Conservation (phyloP, 2,113 vertebrate genomes). For the Cisticola juncidis region DNA sequence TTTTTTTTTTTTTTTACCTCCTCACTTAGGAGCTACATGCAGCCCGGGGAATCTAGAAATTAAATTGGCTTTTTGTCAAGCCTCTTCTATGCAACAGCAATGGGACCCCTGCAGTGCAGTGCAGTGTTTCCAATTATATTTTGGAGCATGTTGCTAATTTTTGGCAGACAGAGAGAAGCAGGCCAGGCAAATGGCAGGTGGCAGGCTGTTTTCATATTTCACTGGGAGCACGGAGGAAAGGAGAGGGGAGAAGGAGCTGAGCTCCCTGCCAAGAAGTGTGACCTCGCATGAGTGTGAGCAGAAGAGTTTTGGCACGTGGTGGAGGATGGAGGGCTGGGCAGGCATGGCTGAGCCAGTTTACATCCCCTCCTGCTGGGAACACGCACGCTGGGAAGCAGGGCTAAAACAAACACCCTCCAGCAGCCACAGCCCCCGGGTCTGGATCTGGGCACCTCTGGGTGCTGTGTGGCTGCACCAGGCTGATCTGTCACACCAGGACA, state of each 20-base stretch:
- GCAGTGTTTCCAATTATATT: conserved; percentile 67
- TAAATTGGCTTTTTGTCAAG: conserved; percentile 60
- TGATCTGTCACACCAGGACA: fast-evolving
- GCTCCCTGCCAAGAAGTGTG: conserved; percentile 14
- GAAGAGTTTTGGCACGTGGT: background rate
- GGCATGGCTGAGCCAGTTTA: background rate
- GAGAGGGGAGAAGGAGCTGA: background rate
- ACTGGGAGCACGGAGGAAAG: conserved; percentile 10
- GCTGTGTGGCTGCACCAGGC: fast-evolving
- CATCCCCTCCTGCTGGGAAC: background rate
- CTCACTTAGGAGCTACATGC: conserved; percentile 8
- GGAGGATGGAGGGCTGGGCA: background rate
- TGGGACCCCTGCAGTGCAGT: conserved; percentile 37
- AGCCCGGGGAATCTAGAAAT: conserved; percentile 47
- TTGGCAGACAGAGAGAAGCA: conserved; percentile 41
- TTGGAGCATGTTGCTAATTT: conserved; percentile 56
- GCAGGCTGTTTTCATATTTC: conserved; percentile 54
- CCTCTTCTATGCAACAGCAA: conserved; percentile 35
- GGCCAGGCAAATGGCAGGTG: conserved; percentile 63
- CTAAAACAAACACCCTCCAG: background rate
- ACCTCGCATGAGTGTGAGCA: background rate
- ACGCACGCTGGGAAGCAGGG: background rate
- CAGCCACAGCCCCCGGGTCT: background rate
- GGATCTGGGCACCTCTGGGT: background rate
- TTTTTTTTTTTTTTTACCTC: conserved; percentile 4